Conservation (phyloP, 2,113 vertebrate species). For the Chascanopsetta lugubris region DNA sequence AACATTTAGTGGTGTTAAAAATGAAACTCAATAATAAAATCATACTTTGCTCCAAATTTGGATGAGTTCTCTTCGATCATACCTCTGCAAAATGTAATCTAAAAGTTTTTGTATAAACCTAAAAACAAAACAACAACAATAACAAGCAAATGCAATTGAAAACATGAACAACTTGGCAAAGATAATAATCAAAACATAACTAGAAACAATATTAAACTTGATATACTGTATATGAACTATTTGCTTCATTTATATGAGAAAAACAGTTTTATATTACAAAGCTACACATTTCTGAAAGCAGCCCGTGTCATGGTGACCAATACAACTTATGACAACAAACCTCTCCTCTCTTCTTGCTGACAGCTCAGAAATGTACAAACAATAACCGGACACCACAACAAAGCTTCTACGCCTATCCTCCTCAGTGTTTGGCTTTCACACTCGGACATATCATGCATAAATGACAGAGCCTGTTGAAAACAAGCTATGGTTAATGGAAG, state of each 20-base stretch:
- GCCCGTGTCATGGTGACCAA: neutral
- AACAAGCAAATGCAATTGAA: too few relatives aligned
- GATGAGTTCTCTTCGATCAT: too few relatives aligned
- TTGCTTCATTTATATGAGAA: neutral
- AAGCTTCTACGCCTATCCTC: conserved; percentile 9
- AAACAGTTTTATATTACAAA: neutral
- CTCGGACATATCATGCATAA: conserved; percentile 27
- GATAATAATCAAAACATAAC: too few relatives aligned
- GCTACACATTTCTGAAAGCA: neutral
- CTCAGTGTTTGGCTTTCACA: conserved; percentile 14
- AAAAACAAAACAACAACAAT: too few relatives aligned
- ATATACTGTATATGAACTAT: too few relatives aligned
- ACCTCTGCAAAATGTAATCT: too few relatives aligned
- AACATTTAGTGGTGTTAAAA: too few relatives aligned
- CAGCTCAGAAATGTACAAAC: neutral
- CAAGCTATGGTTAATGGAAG: conserved; percentile 37
- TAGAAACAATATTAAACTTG: too few relatives aligned
- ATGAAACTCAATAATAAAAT: too few relatives aligned
- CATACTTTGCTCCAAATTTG: too few relatives aligned
- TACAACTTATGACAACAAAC: neutral
- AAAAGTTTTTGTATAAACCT: too few relatives aligned
- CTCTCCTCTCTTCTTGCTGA: neutral
- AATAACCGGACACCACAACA: conserved; percentile 8
- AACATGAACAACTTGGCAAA: too few relatives aligned
- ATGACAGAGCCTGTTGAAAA: conserved; percentile 4